phyloP scores from a whole-genome alignment of 2,113 vertebrate species.

The Mionectes macconnelli region DNA sequence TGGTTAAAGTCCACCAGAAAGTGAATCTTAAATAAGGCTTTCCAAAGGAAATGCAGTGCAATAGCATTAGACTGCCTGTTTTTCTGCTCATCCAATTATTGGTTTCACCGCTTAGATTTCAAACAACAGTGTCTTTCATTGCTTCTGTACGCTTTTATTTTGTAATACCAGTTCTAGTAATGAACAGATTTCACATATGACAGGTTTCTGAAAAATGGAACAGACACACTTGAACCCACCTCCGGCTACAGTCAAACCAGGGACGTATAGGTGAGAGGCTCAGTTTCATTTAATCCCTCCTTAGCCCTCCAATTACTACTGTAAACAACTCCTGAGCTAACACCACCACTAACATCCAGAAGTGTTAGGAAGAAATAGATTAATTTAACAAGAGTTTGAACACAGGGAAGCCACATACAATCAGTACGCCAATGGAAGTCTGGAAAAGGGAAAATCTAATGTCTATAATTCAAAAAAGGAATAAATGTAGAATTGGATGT shows the following conservation, averaged over 20 bases:
- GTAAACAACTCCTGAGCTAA: neutral
- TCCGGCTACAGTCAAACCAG: neutral
- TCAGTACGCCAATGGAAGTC: rapidly evolving
- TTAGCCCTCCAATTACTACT: neutral
- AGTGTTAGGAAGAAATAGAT: neutral
- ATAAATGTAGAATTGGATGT: neutral
- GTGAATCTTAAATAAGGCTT: neutral
- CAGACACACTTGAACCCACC: neutral
- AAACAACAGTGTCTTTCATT: slow-evolving; percentile 14
- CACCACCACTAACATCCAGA: neutral
- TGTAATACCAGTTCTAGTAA: neutral
- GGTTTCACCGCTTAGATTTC: neutral
- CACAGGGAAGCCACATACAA: neutral
- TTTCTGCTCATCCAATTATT: slow-evolving; percentile 8
- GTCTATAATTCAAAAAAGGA: neutral
- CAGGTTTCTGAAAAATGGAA: neutral
- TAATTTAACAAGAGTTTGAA: neutral
- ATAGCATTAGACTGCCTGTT: neutral
- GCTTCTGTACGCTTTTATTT: neutral
- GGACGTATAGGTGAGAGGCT: neutral
- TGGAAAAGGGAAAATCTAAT: neutral
- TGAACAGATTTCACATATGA: neutral
- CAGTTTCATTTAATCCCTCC: neutral
- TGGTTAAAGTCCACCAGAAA: slow-evolving; percentile 26
- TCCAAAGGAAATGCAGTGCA: slow-evolving; percentile 31